Percentiles rank a stretch among this genome's conserved stretches.
phyloP scores from a whole-genome alignment of 2,888 invertebrate genomes.

The Andrena praecox region DNA sequence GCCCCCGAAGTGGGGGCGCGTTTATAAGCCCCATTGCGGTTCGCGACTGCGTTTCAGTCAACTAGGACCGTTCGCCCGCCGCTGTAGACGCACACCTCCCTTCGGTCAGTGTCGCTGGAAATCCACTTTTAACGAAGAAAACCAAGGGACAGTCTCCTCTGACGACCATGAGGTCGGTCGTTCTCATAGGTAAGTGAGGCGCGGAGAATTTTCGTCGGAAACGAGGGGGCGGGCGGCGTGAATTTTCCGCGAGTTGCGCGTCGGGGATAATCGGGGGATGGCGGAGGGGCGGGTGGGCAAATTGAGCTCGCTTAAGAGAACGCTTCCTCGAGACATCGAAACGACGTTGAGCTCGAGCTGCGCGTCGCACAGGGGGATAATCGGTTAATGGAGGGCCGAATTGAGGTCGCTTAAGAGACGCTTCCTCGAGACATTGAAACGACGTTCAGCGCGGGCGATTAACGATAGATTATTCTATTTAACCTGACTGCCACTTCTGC shows the following conservation, averaged over 20 bases:
- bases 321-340: slow-evolving; percentile 19
- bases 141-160: neutral
- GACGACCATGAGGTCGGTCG: slow-evolving; percentile 15
- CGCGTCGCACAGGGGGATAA: slow-evolving; percentile 33
- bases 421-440: slow-evolving; percentile 18
- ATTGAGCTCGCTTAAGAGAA: slow-evolving; percentile 59
- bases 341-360: slow-evolving; percentile 1
- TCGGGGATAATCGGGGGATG: slow-evolving; percentile 60
- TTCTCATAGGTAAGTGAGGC: slow-evolving; percentile 49
- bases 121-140: neutral
- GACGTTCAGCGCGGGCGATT: slow-evolving; percentile 1
- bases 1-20: slow-evolving; percentile 46
- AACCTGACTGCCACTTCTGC: no score
- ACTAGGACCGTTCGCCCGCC: neutral
- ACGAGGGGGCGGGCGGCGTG: no score
- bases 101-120: slow-evolving; percentile 13
- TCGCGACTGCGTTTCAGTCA: slow-evolving; percentile 53
- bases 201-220: neutral
- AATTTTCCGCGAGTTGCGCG: neutral
- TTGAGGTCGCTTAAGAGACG: slow-evolving; percentile 57
- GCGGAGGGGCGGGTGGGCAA: slow-evolving; percentile 7
- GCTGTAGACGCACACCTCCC: neutral
- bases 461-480: slow-evolving; percentile 3
- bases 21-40: slow-evolving; percentile 55
- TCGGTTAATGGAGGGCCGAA: slow-evolving; percentile 63